A percentile compares a stretch with the other conserved stretches of the same genome.
Evolutionary conservation across 92 coral and sea anemone species (phyloP).

Genomic region (Siderastrea siderea): DNA sequence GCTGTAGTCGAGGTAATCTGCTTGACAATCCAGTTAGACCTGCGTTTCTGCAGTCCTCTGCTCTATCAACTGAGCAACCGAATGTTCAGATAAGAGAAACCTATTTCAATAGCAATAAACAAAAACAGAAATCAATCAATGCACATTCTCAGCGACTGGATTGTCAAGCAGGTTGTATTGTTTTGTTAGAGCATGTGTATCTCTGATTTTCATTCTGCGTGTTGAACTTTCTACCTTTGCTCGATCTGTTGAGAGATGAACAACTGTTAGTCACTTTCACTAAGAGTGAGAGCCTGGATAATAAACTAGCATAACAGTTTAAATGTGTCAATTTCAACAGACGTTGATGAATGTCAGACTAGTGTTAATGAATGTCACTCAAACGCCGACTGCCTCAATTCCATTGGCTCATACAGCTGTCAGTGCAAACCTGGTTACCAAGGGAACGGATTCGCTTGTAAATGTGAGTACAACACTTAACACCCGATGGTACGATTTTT

Average conservation of each 20-base stretch:
- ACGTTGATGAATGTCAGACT: constrained; percentile 75
- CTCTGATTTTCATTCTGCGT: no score
- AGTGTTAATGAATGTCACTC: constrained; percentile 53
- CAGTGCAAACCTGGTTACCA: constrained; percentile 82
- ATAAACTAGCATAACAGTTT: neutral
- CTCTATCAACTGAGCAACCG: constrained; percentile 78
- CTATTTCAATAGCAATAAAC: no score
- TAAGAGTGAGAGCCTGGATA: neutral
- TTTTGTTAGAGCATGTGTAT: no score
- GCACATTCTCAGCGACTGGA: no score
- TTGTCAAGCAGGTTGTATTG: no score
- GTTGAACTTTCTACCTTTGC: no score
- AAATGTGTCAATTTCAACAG: constrained; percentile 41
- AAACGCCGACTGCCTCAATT: constrained; percentile 80
- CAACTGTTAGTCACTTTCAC: neutral
- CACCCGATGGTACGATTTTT: no score
- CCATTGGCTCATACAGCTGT: constrained; percentile 79
- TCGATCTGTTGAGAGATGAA: neutral
- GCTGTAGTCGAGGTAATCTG: no score
- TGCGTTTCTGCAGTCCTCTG: constrained; percentile 58
- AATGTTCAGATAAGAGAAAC: constrained; percentile 11
- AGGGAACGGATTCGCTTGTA: constrained; percentile 77
- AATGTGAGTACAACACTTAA: constrained; percentile 53
- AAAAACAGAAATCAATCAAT: no score
- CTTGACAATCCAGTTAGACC: no score